A percentile compares a stretch with the other conserved stretches of the same genome.
Evolutionary conservation across 2,797 vertebrate genomes (phyloP).

Genomic region (Tamandua tetradactyla): DNA sequence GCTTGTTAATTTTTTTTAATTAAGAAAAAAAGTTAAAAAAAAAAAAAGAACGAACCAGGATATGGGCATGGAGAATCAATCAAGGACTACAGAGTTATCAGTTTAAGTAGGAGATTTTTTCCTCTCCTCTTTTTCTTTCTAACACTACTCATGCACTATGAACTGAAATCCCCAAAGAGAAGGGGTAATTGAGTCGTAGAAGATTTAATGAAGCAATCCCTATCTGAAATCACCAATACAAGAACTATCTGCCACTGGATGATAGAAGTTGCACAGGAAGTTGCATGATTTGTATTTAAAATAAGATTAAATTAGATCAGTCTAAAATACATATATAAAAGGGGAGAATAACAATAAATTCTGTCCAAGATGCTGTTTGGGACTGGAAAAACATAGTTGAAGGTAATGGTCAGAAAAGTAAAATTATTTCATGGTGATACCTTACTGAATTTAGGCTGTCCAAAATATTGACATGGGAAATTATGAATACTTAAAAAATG

Average conservation of each 20-base stretch:
- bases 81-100: neutral
- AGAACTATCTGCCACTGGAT: neutral
- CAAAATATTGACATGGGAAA: too few relatives aligned
- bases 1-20: too few relatives aligned
- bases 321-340: neutral
- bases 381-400: neutral
- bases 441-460: neutral
- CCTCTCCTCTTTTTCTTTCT: neutral
- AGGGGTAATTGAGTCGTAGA: neutral
- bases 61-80: neutral
- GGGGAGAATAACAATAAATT: neutral
- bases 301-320: neutral
- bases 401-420: neutral
- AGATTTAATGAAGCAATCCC: neutral
- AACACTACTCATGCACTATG: neutral
- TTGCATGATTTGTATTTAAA: neutral
- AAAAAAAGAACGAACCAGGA: too few relatives aligned
- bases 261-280: too few relatives aligned
- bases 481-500: neutral
- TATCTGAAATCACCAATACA: neutral
- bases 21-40: too few relatives aligned
- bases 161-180: neutral
- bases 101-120: rapidly evolving
- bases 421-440: neutral
- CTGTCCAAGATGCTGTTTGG: neutral